Evolutionary conservation across 2,888 invertebrate genomes (phyloP).

Genomic region (Unio delphinus): DNA sequence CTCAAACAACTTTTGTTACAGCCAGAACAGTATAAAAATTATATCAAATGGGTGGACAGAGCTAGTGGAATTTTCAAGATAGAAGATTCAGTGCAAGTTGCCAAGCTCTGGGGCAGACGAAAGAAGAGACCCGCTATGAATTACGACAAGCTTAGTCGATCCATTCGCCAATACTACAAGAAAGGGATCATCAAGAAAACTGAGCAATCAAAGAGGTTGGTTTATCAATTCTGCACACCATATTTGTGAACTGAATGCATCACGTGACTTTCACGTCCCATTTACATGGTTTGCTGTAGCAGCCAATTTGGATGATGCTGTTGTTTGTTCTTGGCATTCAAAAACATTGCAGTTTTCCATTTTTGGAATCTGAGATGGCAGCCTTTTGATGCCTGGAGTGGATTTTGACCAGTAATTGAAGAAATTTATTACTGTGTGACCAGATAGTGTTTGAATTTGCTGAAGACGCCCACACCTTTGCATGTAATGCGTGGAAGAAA

Average conservation of each 20-base stretch:
- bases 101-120: constrained; percentile 97
- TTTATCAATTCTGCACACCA: constrained; percentile 98
- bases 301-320: too few relatives aligned
- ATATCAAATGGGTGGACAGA: constrained; percentile 97
- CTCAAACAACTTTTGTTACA: constrained; percentile 93
- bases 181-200: constrained; percentile 94
- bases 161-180: constrained; percentile 98
- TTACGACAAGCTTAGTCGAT: constrained; percentile 98
- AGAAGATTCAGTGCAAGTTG: constrained; percentile 97
- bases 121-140: constrained; percentile 99
- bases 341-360: too few relatives aligned
- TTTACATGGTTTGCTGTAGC: too few relatives aligned
- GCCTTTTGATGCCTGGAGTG: too few relatives aligned
- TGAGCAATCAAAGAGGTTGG: constrained; percentile 95
- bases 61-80: constrained; percentile 93
- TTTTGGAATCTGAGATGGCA: too few relatives aligned
- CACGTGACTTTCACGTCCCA: too few relatives aligned
- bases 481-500: too few relatives aligned
- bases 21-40: constrained; percentile 90
- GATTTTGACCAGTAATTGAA: too few relatives aligned
- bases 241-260: constrained; percentile 79
- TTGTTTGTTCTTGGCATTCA: too few relatives aligned
- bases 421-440: too few relatives aligned
- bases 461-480: too few relatives aligned
- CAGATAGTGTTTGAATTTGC: too few relatives aligned